Base-by-base conservation (phyloP, 2,113 vertebrate genomes). In the Lasiurus borealis region DNA sequence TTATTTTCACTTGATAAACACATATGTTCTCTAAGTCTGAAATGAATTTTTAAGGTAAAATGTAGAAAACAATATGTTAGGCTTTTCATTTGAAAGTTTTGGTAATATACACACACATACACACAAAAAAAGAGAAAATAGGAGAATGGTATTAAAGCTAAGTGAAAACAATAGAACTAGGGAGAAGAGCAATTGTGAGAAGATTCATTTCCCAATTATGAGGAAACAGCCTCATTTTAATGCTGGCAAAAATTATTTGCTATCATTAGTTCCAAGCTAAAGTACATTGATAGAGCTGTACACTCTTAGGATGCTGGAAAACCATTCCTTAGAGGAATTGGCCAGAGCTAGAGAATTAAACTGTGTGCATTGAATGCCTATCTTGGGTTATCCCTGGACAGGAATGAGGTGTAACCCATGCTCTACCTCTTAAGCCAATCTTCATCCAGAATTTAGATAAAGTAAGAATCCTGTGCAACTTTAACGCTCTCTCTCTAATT, bases 1-100 rank as follows among this genome's bases (percentile, higher is more conserved):
- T 97, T 96, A 77, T 66, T 59, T 48, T 85, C 48, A 96, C 93
- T 50, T 36, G 78, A 40, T 88, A 57, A 91, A 64, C 73, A 52
- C 0, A 59, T 77, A 85, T 66, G n/a, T 19, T 57, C 88, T 91
- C 64, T 77, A 15, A 9, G 36, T 87, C 52, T 52, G 91, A 94
- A 48, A 8, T 89, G 36, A 92, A 80, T 14, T 94, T 94, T 96
- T 62, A 93, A 92, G 83, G n/a, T 85, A 93, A 94, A 31, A 48
- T 16, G 54, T 4, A 90, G 77, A 91, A 36, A 95, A 91, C 87
- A 86, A 71, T 86, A 73, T 76, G 71, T 59, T 90, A 7, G 88
- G 81, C 93, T 16, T 36, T 82, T 93, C 93, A 88, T 73, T 73
- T 59, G 69, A 93, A 96, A 96, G 73, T 4, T 75, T n/a, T 13